Base-by-base conservation (phyloP, 2,797 vertebrate species). In the Acestrorhynchus altus region DNA sequence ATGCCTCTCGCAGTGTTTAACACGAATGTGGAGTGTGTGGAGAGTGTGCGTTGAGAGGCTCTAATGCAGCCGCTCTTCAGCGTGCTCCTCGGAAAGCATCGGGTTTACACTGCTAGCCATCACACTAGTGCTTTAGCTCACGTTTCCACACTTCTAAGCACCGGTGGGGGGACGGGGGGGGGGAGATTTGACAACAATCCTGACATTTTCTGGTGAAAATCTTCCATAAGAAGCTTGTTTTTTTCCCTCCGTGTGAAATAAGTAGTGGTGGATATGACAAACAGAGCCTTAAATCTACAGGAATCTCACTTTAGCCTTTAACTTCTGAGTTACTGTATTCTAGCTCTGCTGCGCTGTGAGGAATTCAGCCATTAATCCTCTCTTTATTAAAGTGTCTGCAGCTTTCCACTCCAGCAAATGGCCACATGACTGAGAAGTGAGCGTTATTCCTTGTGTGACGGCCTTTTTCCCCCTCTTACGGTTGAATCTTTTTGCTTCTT, bases 361-460 rank as follows among this genome's bases (percentile, higher is more conserved):
- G 89, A 91, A 91, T 90, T 89, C 78, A 72, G 84, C 79, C 83
- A 85, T 87, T 90, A 92, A 92, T 91, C 92, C 90, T 84, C 82
- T 86, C 87, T 91, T 90, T 92, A 92, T 92, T 91, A 92, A 92
- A 93, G 87, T 83, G 83, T 85, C 88, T 87, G 84, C 69, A 86
- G 78, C 88, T 88, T 85, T 87, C 75, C 85, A 73, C 44, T 69
- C 52, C 4, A 5, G n/a, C 16, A 1, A 35, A 28, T 7, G 12
- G 49, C 46, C 47, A 69, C 66, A 52, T 74, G 24, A 86, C 84
- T 56, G 15, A 20, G 11, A 54, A 56, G 20, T 68, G 57, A 44
- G 31, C 47, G 51, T 12, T 72, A 46, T 49, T 65, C 57, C 60
- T 47, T 26, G 70, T 54, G 70, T 40, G 24, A 22, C 22, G 51